Evolutionary conservation across 2,797 vertebrate genomes (phyloP).

Genomic region (Lutjanus argentimaculatus): DNA sequence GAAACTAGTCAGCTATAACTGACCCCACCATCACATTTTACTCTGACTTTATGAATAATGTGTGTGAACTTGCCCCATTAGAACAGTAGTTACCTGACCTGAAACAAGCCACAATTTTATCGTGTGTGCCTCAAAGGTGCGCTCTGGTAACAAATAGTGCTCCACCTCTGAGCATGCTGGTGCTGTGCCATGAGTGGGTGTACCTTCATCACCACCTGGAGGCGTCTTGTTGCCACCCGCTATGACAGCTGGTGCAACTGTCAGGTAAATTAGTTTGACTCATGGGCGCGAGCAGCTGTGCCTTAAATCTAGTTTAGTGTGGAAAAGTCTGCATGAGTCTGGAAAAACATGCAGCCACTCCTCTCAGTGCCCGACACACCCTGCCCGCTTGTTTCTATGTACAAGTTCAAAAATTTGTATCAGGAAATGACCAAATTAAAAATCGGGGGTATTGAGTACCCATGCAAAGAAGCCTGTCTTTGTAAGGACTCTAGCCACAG

Average conservation of each 20-base stretch:
- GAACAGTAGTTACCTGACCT: too few relatives aligned
- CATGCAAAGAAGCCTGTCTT: background rate
- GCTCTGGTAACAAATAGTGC: too few relatives aligned
- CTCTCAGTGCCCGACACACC: background rate
- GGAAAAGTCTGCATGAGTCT: background rate
- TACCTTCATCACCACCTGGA: background rate
- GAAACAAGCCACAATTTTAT: too few relatives aligned
- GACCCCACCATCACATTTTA: too few relatives aligned
- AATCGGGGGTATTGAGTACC: background rate
- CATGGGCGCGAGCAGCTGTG: background rate
- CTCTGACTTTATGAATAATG: too few relatives aligned
- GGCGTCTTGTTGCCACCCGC: too few relatives aligned
- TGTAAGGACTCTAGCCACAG: background rate
- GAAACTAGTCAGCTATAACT: too few relatives aligned
- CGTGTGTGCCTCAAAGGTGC: too few relatives aligned
- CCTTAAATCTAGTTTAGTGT: background rate
- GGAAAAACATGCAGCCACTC: background rate
- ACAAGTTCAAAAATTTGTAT: slow-evolving; percentile 16
- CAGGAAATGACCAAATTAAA: slow-evolving; percentile 8
- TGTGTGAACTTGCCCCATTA: too few relatives aligned
- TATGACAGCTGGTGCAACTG: background rate
- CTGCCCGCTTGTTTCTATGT: slow-evolving; percentile 8
- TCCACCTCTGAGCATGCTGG: too few relatives aligned
- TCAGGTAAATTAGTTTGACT: background rate
- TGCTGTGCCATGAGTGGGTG: background rate